phyloP scores from a whole-genome alignment of 35 echinoderm and acorn worm species.

The Anneissia japonica region DNA sequence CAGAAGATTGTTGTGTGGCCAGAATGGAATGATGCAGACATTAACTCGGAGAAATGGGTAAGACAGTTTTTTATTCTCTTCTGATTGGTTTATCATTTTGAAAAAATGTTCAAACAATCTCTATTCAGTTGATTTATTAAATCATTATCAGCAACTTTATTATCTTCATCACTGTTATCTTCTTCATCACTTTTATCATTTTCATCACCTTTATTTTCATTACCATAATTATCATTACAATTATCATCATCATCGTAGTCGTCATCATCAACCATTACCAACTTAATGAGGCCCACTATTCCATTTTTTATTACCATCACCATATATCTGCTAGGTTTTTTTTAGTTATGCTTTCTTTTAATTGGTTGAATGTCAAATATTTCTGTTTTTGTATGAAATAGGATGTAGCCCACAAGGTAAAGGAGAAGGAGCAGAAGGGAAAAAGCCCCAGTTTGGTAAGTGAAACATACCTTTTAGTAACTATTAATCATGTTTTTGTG shows the following conservation, averaged over 20 bases:
- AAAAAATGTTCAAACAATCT: background rate
- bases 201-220: background rate
- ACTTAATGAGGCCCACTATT: too few species aligned
- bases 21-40: conserved; percentile 83
- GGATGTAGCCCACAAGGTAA: conserved; percentile 91
- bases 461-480: background rate
- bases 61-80: background rate
- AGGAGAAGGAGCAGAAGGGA: conserved; percentile 90
- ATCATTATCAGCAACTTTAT: background rate
- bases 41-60: conserved; percentile 99
- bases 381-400: conserved; percentile 27
- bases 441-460: conserved; percentile 67
- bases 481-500: too few species aligned
- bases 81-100: background rate
- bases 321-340: too few species aligned
- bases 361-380: too few species aligned
- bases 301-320: too few species aligned
- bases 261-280: too few species aligned
- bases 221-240: background rate
- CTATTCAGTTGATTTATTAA: background rate
- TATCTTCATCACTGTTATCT: background rate
- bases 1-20: conserved; percentile 94
- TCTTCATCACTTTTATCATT: background rate
- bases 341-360: too few species aligned
- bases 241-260: background rate